Base-by-base conservation (phyloP, 1,140 invertebrate genomes). In the Penaeus vannamei region DNA sequence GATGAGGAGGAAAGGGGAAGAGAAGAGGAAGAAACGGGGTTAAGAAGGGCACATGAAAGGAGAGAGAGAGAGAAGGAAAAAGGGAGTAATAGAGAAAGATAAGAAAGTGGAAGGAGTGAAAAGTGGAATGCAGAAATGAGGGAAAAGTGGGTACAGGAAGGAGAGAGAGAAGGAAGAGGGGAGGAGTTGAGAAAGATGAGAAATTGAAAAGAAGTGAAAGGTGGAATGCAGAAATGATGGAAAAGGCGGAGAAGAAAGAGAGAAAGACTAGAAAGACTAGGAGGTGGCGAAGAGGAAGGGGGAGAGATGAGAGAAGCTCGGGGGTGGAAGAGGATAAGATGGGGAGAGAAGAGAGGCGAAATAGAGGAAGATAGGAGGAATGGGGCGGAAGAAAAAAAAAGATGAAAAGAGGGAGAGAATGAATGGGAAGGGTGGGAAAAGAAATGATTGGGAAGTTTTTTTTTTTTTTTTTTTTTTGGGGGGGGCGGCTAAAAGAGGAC, bases 191-290 rank as follows among this genome's bases (percentile, higher is more conserved):
- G 62, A 42, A 26, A 84, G 42, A 23, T 2, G 69, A 26, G 17
- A 36, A 53, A 19, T 5, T 19, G n/a, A 26, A 10, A 69, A 69
- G 12, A 69, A 20, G 29, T 7, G 2, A 69, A 29, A 69, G 66
- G 29, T 8, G 29, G 20, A 69, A 7, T 10, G 10, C n/a, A 69
- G 22, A 17, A 22, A 69, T 0, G 29, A 20, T 26, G 4, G n/a
- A 26, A 26, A 26, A 26, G n/a, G 26, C n/a, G 20, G 36, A 14
- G 5, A n/a, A 72, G n/a, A 72, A 29, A 69, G 66, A 60, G 60
- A 60, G 81, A 84, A 64, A 66, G 66, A 64, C 60, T 69, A 64
- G 53, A n/a, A n/a, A n/a, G n/a, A n/a, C n/a, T n/a, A n/a, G n/a
- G n/a, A n/a, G n/a, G n/a, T n/a, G n/a, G n/a, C 42, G 53, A 64